Base-by-base conservation (phyloP, 2,113 vertebrate species). In the Corythaixoides concolor region DNA sequence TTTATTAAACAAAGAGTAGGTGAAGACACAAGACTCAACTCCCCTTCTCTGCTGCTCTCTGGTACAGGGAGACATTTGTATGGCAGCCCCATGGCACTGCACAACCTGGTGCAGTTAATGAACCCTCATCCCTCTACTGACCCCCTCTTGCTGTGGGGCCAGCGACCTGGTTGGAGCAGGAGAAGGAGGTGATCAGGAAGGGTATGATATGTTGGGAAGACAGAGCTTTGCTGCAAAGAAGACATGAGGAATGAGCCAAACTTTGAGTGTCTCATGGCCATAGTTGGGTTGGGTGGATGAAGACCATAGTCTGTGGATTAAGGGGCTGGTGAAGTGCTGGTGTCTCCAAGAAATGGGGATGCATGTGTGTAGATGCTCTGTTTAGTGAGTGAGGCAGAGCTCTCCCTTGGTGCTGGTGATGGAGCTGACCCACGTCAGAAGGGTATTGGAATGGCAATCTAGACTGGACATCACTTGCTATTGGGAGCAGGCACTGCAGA, bases 41-140 rank as follows among this genome's bases (percentile, higher is more conserved):
- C 12, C 32, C 63, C 43, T 39, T 16, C 45, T 60, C n/a, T 55
- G 32, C 47, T 50, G 60, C 45, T 49, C 4, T 33, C 35, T 0
- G 1, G 18, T 35, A 66, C 53, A 16, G 39, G 52, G 8, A 26
- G 12, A n/a, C 0, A 2, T 63, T 68, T 7, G 11, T 30, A 9
- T 3, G 26, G 21, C 43, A 93, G 47, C n/a, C 19, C 41, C 22
- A 27, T 6, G 35, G 23, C n/a, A 11, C 8, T 0, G 2, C 32
- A 26, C 13, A 39, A 16, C 41, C 60, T 50, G 39, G 12, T 47
- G 53, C 55, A 39, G 39, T 39, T 39, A 39, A 39, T 8, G 39
- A 39, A 32, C 30, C 49, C 17, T 30, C 11, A 53, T 7, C 37
- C 35, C 23, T 43, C 63, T 43, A 8, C 75, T 53, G 64, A n/a